Base-by-base conservation (phyloP, 2,888 invertebrate genomes). In the Tetranychus piercei region DNA sequence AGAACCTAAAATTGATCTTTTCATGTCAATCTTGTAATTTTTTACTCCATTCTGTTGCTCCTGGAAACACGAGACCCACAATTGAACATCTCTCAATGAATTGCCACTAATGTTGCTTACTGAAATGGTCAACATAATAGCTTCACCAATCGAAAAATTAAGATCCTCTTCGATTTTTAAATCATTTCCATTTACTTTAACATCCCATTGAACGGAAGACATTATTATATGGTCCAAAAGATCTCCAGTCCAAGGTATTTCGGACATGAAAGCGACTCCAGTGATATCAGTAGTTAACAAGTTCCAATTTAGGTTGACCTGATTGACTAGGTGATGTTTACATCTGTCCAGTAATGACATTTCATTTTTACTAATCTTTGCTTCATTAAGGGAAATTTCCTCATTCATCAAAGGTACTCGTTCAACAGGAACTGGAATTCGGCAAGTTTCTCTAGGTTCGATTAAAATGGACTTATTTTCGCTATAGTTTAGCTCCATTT, bases 401-500 rank as follows among this genome's bases (percentile, higher is more conserved):
- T 72, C 4, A 79, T 72, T 64, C 11, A 44, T 78, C 79, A 92
- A 86, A 0, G 93, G 91, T 81, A 93, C 93, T 73, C 94, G 85
- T 80, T 91, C 89, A 4, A 94, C 87, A 1, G 94, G 92, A 75
- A 94, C 90, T 1, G 94, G 94, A 74, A 95, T 90, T 67, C 94
- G 87, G 80, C 94, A 92, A 22, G 91, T 89, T 82, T 95, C 94
- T 81, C 88, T 89, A 78, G 90, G 90, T 83, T 94, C 93, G 78
- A 95, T 89, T 73, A 92, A 85, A 81, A 94, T 90, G 80, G 88
- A 88, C 81, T 92, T 92, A 77, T 86, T 87, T 65, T 87, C 86
- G 0, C 92, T 88, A 82, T 94, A 95, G 80, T 90, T 87, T 79
- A 96, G 86, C 81, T 94, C 93, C 89, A 94, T 90, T 84, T 95